These are phyloP conservation scores for Hypsibius dujardini DNA, from an alignment of 1,140 invertebrate species.

Conservation along the genomic window DNA sequence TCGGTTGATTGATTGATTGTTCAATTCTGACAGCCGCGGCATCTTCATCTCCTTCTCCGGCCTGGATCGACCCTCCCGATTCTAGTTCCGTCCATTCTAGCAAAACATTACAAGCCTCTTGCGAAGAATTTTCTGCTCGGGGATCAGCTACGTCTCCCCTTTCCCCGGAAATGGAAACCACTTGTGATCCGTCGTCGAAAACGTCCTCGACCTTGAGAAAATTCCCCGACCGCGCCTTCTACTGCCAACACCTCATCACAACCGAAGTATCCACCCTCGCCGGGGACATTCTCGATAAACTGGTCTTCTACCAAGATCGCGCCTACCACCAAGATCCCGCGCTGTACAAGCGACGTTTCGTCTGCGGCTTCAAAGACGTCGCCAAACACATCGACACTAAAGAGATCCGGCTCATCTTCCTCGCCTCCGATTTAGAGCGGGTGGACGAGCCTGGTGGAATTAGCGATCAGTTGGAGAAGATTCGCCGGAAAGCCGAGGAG, in stretches of 20 bases:
- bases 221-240: too few species aligned
- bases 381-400: neutral
- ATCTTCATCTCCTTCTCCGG: too few species aligned
- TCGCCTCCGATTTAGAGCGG: neutral
- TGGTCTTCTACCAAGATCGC: conserved; percentile 9
- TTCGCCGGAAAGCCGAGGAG: neutral
- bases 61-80: too few species aligned
- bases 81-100: too few species aligned
- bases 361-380: neutral
- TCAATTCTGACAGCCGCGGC: too few species aligned
- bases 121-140: too few species aligned
- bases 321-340: neutral
- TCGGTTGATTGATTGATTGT: too few species aligned
- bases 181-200: too few species aligned
- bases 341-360: neutral
- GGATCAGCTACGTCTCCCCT: too few species aligned
- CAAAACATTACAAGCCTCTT: too few species aligned
- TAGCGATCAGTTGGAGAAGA: neutral
- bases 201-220: too few species aligned
- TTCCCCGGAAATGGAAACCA: too few species aligned
- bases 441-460: neutral
- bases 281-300: neutral
- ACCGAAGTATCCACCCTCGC: neutral
- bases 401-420: neutral
- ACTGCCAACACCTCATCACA: neutral